Percentiles rank a stretch among this genome's conserved stretches.
Conservation (phyloP, 2,888 invertebrate species). For the Cynaeus angustus region DNA sequence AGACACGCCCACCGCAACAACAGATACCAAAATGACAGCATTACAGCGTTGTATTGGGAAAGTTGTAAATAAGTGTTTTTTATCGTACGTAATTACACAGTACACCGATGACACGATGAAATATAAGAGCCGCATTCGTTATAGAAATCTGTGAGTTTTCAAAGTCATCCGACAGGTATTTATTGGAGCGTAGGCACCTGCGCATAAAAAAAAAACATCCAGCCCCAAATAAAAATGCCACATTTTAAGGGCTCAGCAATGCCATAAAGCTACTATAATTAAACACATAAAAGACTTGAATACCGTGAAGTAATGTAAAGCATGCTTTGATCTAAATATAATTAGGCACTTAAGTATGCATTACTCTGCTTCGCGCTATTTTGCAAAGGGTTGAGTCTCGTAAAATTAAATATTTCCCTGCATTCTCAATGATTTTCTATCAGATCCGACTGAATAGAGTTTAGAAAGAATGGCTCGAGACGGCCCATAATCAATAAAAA, state of each 20-base stretch:
- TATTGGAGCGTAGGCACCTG: conserved; percentile 28
- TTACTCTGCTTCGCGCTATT: conserved; percentile 2
- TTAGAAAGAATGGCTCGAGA: conserved; percentile 24
- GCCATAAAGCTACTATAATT: conserved; percentile 52
- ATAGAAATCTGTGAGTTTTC: conserved; percentile 32
- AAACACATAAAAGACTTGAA: conserved; percentile 56
- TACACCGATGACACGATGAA: conserved; percentile 32
- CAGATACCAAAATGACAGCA: neutral
- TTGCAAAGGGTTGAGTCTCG: conserved; percentile 12
- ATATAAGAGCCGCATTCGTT: conserved; percentile 40
- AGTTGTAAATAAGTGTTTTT: conserved; percentile 35
- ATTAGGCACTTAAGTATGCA: conserved; percentile 49
- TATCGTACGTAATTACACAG: conserved; percentile 36
- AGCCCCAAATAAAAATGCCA: conserved; percentile 16
- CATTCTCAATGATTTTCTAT: conserved; percentile 15
- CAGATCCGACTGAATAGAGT: conserved; percentile 3
- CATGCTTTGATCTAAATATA: conserved; percentile 59
- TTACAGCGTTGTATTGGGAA: conserved; percentile 31
- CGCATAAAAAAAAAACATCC: conserved; percentile 11
- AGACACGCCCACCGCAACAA: conserved; percentile 17
- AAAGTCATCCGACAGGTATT: conserved; percentile 41
- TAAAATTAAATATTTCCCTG: conserved; percentile 8
- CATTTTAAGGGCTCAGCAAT: conserved; percentile 28
- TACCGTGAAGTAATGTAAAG: conserved; percentile 37
- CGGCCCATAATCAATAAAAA: conserved; percentile 44